Conservation (phyloP, 2,113 vertebrate species). For the Pachyramphus minor region DNA sequence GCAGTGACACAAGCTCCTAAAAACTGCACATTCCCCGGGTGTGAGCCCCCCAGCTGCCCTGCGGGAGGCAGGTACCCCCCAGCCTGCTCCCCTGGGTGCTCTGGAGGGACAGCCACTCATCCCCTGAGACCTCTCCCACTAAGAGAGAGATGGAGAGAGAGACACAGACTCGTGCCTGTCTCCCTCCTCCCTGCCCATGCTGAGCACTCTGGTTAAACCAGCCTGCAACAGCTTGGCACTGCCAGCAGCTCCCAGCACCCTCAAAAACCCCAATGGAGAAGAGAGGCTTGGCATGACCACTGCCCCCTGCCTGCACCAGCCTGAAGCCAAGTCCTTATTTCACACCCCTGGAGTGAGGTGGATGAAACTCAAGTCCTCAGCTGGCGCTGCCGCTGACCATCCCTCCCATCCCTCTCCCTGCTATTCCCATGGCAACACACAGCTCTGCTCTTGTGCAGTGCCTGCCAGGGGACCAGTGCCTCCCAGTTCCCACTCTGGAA, state of each 20-base stretch:
- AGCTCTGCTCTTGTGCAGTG: not conserved
- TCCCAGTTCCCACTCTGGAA: not conserved
- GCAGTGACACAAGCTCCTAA: not conserved
- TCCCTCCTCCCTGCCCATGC: not conserved
- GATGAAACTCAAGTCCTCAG: not conserved
- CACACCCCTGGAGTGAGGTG: not conserved
- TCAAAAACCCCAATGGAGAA: not conserved
- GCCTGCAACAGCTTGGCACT: not conserved
- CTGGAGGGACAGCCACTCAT: not conserved
- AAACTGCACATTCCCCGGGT: not conserved
- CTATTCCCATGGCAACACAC: slow-evolving; percentile 51
- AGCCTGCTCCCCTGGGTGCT: not conserved
- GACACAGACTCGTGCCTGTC: not conserved
- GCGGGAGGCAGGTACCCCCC: not conserved
- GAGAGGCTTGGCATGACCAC: not conserved
- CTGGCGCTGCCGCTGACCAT: not conserved
- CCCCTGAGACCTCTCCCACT: not conserved
- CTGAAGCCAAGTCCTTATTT: not conserved
- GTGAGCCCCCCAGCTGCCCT: not conserved
- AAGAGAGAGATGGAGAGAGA: not conserved
- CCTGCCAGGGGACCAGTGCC: not conserved
- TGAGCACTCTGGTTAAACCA: not conserved
- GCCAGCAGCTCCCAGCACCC: not conserved
- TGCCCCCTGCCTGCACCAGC: not conserved
- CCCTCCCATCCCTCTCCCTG: not conserved